Percentiles rank a stretch among this genome's conserved stretches.
These are phyloP conservation scores for Helicolenus hilgendorfi DNA, from an alignment of 2,797 vertebrate species.

Conservation along the genomic window DNA sequence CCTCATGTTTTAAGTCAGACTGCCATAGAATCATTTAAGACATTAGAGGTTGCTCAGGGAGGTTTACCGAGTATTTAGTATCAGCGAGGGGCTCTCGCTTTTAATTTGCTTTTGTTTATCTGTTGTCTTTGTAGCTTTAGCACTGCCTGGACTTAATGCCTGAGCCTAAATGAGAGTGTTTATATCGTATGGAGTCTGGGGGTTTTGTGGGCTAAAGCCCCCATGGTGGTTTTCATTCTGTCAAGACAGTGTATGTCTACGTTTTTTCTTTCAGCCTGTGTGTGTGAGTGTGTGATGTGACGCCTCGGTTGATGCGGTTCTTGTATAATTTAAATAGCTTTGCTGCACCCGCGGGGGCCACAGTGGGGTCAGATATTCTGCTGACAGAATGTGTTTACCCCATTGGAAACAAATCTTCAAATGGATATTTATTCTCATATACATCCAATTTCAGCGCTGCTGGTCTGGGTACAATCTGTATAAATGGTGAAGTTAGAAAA, in stretches of 20 bases:
- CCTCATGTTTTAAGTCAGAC: slow-evolving; percentile 27
- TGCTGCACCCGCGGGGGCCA: slow-evolving; percentile 29
- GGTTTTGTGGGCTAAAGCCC: slow-evolving; percentile 51
- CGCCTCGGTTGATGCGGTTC: background rate
- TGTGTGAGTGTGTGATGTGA: background rate
- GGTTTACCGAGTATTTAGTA: slow-evolving; percentile 70
- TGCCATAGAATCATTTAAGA: slow-evolving; percentile 57
- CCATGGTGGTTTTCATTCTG: slow-evolving; percentile 49
- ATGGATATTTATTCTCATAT: slow-evolving; percentile 66
- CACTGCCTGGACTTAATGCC: slow-evolving; percentile 48
- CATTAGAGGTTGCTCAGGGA: slow-evolving; percentile 47
- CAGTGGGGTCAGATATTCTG: slow-evolving; percentile 56
- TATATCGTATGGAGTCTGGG: slow-evolving; percentile 42
- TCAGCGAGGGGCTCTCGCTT: slow-evolving; percentile 60
- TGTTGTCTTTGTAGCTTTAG: slow-evolving; percentile 66
- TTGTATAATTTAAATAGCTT: slow-evolving; percentile 59
- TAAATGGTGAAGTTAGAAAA: slow-evolving; percentile 39
- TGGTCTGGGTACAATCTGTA: slow-evolving; percentile 23
- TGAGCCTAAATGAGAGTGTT: slow-evolving; percentile 53
- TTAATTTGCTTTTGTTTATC: slow-evolving; percentile 78
- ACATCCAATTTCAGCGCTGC: slow-evolving; percentile 52
- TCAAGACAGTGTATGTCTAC: slow-evolving; percentile 42
- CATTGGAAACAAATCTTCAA: slow-evolving; percentile 61
- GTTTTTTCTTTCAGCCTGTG: background rate
- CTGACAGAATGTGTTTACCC: slow-evolving; percentile 63